Percentiles rank a stretch among this genome's conserved stretches.
Conservation (phyloP, 2,888 invertebrate genomes). For the Lamellibrachia satsuma region DNA sequence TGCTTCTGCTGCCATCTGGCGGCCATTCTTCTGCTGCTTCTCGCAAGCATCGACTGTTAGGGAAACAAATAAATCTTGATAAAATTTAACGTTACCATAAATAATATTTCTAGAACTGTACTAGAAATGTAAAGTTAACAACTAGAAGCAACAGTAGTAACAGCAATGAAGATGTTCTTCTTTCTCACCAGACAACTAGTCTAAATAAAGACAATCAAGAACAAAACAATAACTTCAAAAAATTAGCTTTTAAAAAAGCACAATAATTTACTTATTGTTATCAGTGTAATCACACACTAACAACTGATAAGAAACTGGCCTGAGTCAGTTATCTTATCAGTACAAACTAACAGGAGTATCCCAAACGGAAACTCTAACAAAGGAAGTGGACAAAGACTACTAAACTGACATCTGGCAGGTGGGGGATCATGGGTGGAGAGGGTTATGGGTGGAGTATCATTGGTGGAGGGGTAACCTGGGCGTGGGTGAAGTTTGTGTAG, state of each 20-base stretch:
- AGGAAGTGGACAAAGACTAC: neutral
- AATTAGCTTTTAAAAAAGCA: neutral
- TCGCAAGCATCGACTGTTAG: slow-evolving; percentile 61
- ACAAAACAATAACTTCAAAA: neutral
- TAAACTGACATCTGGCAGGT: neutral
- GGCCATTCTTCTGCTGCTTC: slow-evolving; percentile 53
- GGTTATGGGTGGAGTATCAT: too few species aligned
- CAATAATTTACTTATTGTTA: neutral
- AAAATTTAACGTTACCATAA: neutral
- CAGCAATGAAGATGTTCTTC: neutral
- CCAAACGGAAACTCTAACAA: neutral
- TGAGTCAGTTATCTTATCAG: neutral
- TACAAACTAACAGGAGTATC: neutral
- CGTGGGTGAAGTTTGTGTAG: too few species aligned
- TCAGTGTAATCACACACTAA: neutral
- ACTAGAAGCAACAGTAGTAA: neutral
- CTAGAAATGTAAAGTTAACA: neutral
- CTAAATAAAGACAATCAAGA: neutral
- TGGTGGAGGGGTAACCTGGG: neutral
- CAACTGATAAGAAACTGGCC: neutral
- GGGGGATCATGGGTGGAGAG: neutral
- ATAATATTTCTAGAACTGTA: neutral
- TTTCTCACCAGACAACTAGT: neutral
- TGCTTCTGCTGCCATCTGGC: slow-evolving; percentile 56
- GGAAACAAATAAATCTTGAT: neutral